phyloP scores from a whole-genome alignment of 2,888 invertebrate species.

The Drosophila greeni region DNA sequence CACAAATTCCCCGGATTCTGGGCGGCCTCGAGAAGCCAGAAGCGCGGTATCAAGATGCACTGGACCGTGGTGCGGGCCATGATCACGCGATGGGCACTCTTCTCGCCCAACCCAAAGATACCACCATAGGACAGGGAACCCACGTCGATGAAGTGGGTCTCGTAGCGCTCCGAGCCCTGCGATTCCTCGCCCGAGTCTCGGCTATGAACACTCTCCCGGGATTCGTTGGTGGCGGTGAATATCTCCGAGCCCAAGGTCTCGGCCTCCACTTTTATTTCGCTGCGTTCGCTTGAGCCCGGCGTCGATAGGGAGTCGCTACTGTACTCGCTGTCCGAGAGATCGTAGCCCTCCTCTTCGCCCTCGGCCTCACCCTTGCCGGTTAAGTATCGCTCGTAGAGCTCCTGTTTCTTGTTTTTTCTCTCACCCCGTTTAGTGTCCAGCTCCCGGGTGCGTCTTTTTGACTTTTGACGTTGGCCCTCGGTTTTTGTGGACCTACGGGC shows the following conservation, averaged over 20 bases:
- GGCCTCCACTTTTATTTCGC: background rate
- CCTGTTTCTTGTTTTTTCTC: background rate
- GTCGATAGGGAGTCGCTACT: background rate
- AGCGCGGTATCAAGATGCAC: slow-evolving; percentile 85
- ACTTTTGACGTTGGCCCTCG: background rate
- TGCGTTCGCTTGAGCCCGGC: background rate
- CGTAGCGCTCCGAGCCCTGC: slow-evolving; percentile 11
- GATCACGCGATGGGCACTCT: slow-evolving; percentile 84
- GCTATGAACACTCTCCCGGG: background rate
- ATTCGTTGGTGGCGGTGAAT: slow-evolving; percentile 17
- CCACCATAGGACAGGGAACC: slow-evolving; percentile 75
- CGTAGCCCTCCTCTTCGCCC: background rate
- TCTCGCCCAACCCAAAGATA: slow-evolving; percentile 85
- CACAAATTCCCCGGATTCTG: slow-evolving; percentile 78
- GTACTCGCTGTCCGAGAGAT: background rate
- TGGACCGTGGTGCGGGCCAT: slow-evolving; percentile 83
- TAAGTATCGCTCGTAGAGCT: slow-evolving; percentile 19
- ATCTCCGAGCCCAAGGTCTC: slow-evolving; percentile 21
- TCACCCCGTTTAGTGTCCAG: background rate
- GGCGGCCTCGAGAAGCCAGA: slow-evolving; percentile 83
- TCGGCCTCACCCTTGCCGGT: background rate
- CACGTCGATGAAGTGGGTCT: slow-evolving; percentile 77
- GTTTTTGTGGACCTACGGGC: background rate
- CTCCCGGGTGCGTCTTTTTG: background rate
- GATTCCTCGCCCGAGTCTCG: background rate